phyloP scores from a whole-genome alignment of 2,888 invertebrate species.

The Agriotes lineatus region DNA sequence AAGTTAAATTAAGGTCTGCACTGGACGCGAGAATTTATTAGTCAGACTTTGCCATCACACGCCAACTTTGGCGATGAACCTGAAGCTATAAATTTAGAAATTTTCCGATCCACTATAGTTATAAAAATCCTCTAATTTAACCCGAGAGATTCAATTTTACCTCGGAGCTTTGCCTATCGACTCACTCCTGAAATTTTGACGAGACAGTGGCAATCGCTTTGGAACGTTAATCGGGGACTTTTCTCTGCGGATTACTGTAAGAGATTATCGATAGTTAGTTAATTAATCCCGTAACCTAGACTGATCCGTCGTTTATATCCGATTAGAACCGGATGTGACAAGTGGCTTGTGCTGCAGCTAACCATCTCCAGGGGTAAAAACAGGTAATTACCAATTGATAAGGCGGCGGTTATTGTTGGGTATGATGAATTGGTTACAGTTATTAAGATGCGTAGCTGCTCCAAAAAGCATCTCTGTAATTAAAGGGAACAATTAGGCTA shows the following conservation, averaged over 20 bases:
- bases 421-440: constrained; percentile 9
- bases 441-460: constrained; percentile 11
- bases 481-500: background rate
- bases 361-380: background rate
- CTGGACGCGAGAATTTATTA: too few relatives aligned
- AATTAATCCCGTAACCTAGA: background rate
- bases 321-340: background rate
- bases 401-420: constrained; percentile 2
- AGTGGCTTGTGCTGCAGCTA: background rate
- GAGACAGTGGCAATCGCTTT: too few relatives aligned
- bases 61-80: too few relatives aligned
- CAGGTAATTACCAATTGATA: background rate
- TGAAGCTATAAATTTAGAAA: too few relatives aligned
- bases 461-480: constrained; percentile 3
- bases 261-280: background rate
- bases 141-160: background rate
- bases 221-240: too few relatives aligned
- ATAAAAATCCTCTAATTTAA: background rate
- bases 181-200: too few relatives aligned
- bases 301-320: background rate
- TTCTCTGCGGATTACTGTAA: too few relatives aligned
- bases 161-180: background rate
- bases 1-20: too few relatives aligned
- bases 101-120: too few relatives aligned
- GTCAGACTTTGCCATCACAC: too few relatives aligned